These are phyloP conservation scores for Schizothorax lantsangensis DNA, from an alignment of 2,797 vertebrate species.

Conservation along the genomic window DNA sequence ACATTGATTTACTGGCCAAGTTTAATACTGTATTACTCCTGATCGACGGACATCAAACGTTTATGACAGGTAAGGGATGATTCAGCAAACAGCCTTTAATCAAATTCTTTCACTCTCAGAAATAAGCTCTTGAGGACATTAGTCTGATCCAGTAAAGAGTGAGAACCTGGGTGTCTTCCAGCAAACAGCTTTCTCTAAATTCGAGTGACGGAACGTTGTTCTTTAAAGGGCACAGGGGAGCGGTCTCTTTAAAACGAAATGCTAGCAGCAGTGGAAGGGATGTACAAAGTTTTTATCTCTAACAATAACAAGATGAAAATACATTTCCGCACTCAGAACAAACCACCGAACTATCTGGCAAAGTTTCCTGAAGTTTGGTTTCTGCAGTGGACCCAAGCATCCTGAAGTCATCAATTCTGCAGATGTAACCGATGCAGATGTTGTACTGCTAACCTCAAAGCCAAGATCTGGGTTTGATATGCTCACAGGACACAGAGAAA, in stretches of 20 bases:
- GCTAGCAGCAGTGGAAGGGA: slow-evolving; percentile 45
- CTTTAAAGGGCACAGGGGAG: slow-evolving; percentile 55
- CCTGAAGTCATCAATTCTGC: slow-evolving; percentile 35
- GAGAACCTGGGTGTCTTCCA: slow-evolving; percentile 51
- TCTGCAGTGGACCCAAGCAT: slow-evolving; percentile 1
- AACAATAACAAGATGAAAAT: slow-evolving; percentile 46
- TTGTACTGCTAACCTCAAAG: slow-evolving; percentile 5
- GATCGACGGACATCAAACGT: slow-evolving; percentile 39
- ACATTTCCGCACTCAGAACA: slow-evolving; percentile 8
- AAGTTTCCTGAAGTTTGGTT: slow-evolving; percentile 5
- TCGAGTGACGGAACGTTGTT: slow-evolving; percentile 28
- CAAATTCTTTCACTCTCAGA: slow-evolving; percentile 56
- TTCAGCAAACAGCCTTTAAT: slow-evolving; percentile 51
- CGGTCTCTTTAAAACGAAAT: slow-evolving; percentile 53
- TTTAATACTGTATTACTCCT: slow-evolving; percentile 34
- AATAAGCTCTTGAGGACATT: slow-evolving; percentile 53
- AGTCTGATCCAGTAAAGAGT: slow-evolving; percentile 37
- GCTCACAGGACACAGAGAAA: background rate
- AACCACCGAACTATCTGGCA: background rate
- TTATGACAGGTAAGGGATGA: slow-evolving; percentile 50
- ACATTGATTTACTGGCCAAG: slow-evolving; percentile 25
- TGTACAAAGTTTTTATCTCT: slow-evolving; percentile 46
- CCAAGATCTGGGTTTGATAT: slow-evolving; percentile 18
- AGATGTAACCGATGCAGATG: slow-evolving; percentile 12
- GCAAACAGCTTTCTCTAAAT: slow-evolving; percentile 56